phyloP scores from a whole-genome alignment of 1,140 invertebrate species.

The Drosophila ambigua region DNA sequence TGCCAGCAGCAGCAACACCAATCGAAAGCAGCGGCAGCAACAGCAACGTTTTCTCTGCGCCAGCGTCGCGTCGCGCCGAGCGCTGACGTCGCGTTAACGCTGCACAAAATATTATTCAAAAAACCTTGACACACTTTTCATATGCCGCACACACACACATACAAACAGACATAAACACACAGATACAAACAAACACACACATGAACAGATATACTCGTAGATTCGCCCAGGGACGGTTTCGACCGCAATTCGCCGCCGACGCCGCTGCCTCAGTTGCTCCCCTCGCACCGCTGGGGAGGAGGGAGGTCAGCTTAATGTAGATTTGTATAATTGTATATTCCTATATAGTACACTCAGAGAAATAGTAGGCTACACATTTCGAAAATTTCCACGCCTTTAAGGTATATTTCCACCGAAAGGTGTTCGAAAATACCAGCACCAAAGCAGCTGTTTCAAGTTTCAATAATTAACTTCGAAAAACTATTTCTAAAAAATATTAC shows the following conservation, averaged over 20 bases:
- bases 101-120: constrained; percentile 83
- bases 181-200: constrained; percentile 20
- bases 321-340: constrained; percentile 61
- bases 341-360: constrained; percentile 20
- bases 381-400: too few relatives aligned
- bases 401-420: too few relatives aligned
- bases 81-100: constrained; percentile 73
- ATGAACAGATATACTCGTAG: constrained; percentile 45
- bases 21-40: constrained; percentile 64
- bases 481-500: neutral
- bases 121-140: constrained; percentile 84
- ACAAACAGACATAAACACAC: constrained; percentile 28
- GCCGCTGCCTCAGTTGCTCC: constrained; percentile 20
- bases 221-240: constrained; percentile 83
- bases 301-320: constrained; percentile 79
- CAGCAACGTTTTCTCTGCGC: constrained; percentile 49
- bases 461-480: neutral
- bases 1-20: constrained; percentile 58
- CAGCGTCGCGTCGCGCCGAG: constrained; percentile 33
- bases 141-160: constrained; percentile 59
- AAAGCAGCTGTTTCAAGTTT: too few relatives aligned
- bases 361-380: neutral
- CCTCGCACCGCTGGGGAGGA: constrained; percentile 53
- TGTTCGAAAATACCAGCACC: too few relatives aligned
- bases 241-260: constrained; percentile 73